These are phyloP conservation scores for Pempheris klunzingeri DNA, from an alignment of 2,797 vertebrate species.

Conservation along the genomic window DNA sequence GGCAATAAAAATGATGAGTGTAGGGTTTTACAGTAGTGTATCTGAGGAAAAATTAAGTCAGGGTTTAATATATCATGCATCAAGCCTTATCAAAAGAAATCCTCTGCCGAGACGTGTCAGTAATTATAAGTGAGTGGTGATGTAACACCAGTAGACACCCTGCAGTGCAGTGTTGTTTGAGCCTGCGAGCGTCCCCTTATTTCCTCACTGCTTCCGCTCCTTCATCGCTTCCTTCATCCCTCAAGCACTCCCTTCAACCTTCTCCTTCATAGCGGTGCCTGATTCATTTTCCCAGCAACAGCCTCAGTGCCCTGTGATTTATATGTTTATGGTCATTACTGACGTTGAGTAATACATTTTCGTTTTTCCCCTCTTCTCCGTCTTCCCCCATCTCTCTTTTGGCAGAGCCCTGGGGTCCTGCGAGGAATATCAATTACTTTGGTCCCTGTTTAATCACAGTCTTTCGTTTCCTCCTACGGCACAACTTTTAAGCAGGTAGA, in stretches of 20 bases:
- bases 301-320: constrained; percentile 82
- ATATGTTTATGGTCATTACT: constrained; percentile 89
- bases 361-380: constrained; percentile 65
- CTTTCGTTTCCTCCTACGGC: constrained; percentile 52
- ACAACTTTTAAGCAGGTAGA: constrained; percentile 42
- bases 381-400: constrained; percentile 75
- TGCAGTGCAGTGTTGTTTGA: constrained; percentile 50
- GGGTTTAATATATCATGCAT: constrained; percentile 30
- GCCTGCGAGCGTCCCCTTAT: constrained; percentile 40
- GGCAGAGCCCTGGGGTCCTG: constrained; percentile 73
- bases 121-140: constrained; percentile 59
- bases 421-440: constrained; percentile 85
- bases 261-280: constrained; percentile 62
- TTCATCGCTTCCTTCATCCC: constrained; percentile 55
- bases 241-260: constrained; percentile 55
- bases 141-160: constrained; percentile 54
- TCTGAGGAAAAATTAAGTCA: constrained; percentile 15
- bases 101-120: constrained; percentile 38
- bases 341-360: constrained; percentile 87
- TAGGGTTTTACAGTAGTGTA: constrained; percentile 5
- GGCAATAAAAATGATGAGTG: constrained; percentile 4
- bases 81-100: constrained; percentile 33
- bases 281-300: constrained; percentile 79
- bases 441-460: constrained; percentile 80
- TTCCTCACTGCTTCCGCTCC: constrained; percentile 54